A percentile compares a stretch with the other conserved stretches of the same genome.
Conservation (phyloP, 2,797 vertebrate species). For the Iguana delicatissima region DNA sequence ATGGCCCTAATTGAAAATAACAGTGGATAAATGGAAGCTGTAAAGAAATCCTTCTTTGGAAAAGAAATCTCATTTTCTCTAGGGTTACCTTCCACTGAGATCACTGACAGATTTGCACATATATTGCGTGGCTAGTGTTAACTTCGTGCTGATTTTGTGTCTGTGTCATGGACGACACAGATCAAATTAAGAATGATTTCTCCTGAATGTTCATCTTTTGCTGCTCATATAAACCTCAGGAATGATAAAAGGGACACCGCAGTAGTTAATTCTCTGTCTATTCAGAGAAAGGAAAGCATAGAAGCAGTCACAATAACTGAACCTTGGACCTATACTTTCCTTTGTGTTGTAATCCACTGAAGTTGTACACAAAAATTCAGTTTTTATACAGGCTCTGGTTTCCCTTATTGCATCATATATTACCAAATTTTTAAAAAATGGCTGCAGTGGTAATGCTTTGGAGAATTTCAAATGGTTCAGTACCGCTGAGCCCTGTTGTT, state of each 20-base stretch:
- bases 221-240: background rate
- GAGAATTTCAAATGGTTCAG: background rate
- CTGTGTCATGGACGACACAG: background rate
- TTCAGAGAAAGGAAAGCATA: background rate
- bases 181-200: background rate
- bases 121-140: background rate
- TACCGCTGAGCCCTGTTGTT: background rate
- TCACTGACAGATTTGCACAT: background rate
- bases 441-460: background rate
- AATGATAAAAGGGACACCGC: background rate
- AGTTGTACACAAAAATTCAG: background rate
- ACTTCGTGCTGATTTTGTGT: slow-evolving; percentile 4
- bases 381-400: background rate
- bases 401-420: background rate
- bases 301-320: background rate
- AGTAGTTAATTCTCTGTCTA: background rate
- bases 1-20: too few species aligned
- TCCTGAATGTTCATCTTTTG: background rate
- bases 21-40: background rate
- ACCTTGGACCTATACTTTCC: background rate
- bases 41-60: background rate
- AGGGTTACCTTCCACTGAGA: background rate
- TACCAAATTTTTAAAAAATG: background rate
- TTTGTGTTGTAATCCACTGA: background rate
- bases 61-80: background rate